These are phyloP conservation scores for Theretra japonica DNA, from an alignment of 2,888 invertebrate species.

Conservation along the genomic window DNA sequence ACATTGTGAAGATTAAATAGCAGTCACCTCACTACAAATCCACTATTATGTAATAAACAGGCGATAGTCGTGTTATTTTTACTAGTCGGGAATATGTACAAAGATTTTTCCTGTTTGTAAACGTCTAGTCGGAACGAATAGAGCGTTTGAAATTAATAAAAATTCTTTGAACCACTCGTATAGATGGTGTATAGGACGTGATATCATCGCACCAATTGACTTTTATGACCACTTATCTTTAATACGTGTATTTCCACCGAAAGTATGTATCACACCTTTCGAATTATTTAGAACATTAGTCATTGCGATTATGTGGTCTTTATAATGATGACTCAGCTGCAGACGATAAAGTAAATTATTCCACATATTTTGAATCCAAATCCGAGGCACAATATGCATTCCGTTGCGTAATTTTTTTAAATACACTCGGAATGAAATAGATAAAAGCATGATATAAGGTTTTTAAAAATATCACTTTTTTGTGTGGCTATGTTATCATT, in stretches of 20 bases:
- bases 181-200: not conserved
- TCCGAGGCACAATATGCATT: too few relatives aligned
- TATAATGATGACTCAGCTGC: too few relatives aligned
- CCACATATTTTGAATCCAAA: too few relatives aligned
- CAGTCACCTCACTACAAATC: not conserved
- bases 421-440: too few relatives aligned
- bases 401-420: too few relatives aligned
- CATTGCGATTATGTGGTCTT: not conserved
- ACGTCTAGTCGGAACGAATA: not conserved
- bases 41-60: not conserved
- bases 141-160: slow-evolving; percentile 2
- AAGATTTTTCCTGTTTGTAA: not conserved
- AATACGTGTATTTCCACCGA: slow-evolving; percentile 1
- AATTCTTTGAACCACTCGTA: slow-evolving; percentile 1
- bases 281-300: not conserved
- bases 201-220: slow-evolving; percentile 15
- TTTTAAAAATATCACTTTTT: too few relatives aligned
- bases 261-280: not conserved
- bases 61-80: not conserved
- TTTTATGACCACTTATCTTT: slow-evolving; percentile 2
- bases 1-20: not conserved
- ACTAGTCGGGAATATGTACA: not conserved
- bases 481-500: not conserved
- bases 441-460: too few relatives aligned
- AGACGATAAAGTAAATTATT: too few relatives aligned